phyloP scores from a whole-genome alignment of 2,888 invertebrate genomes.

The Neelides folsomi region DNA sequence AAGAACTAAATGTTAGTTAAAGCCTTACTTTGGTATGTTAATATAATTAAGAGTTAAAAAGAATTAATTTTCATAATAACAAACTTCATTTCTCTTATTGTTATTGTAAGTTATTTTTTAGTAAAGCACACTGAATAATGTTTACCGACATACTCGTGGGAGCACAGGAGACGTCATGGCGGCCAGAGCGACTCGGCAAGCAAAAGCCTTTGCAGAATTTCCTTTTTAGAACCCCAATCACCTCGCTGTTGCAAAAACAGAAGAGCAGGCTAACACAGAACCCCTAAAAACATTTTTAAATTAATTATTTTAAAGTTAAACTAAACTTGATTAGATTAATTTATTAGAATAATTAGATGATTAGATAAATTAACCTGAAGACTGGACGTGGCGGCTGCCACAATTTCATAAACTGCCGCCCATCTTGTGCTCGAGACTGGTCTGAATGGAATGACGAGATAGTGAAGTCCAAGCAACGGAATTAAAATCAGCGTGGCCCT shows the following conservation, averaged over 20 bases:
- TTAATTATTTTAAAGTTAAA: too few species aligned
- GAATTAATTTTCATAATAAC: too few species aligned
- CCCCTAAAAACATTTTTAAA: slow-evolving; percentile 16
- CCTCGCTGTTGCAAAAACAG: slow-evolving; percentile 31
- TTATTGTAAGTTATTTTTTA: too few species aligned
- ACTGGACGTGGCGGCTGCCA: slow-evolving; percentile 25
- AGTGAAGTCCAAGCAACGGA: slow-evolving; percentile 81
- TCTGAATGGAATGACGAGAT: slow-evolving; percentile 72
- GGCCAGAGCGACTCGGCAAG: slow-evolving; percentile 17
- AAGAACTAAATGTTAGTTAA: too few species aligned
- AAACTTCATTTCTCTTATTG: too few species aligned
- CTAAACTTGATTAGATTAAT: too few species aligned
- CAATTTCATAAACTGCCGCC: slow-evolving; percentile 26
- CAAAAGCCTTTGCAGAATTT: slow-evolving; percentile 15
- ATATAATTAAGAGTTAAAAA: too few species aligned
- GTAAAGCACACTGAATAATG: not conserved
- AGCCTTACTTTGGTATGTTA: too few species aligned
- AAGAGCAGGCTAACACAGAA: slow-evolving; percentile 30
- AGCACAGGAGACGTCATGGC: slow-evolving; percentile 22
- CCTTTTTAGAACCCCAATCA: slow-evolving; percentile 22
- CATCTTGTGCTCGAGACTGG: slow-evolving; percentile 44
- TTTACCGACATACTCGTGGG: slow-evolving; percentile 33
- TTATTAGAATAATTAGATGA: too few species aligned
- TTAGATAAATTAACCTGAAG: slow-evolving; percentile 18
- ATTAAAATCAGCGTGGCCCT: slow-evolving; percentile 79